Evolutionary conservation across 2,888 invertebrate genomes (phyloP), one percentile per base, ranked within the genome.

Genomic region (Cybosia mesomella): DNA sequence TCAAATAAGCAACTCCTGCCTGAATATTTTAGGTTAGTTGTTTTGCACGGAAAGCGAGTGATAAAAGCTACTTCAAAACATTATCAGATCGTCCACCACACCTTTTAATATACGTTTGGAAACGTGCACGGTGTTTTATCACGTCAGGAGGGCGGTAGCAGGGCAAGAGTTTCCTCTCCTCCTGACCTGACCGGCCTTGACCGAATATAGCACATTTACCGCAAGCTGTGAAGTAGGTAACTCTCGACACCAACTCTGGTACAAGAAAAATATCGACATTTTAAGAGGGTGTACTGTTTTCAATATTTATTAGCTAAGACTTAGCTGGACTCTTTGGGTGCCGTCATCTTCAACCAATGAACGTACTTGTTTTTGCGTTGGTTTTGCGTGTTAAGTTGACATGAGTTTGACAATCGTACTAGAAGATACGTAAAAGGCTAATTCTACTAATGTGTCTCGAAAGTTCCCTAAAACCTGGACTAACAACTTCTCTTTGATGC

Each of bases 1-100:
- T 64, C 58, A 68, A 67, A 66, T 55, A 66, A 61, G 54, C n/a
- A 49, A 49, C n/a, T 66, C 39, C 54, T 58, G 43, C 32, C 8
- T 63, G 60, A 55, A 57, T 62, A 21, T 43, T 34, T 39, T 58
- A 32, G 28, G 58, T 7, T 39, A 54, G 21, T 18, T 58, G 43
- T 39, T 28, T 39, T 39, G 49, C 28, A 64, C 10, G 10, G 55
- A 58, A 34, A 53, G 54, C 58, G 59, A 53, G 62, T 64, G 66
- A 18, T 49, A 49, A 49, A 49, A 49, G 49, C 18, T 49, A 7
- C n/a, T 49, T 49, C n/a, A 49, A n/a, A 49, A 49, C n/a, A 2
- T 28, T 49, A 49, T 49, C 49, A n/a, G n/a, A 1, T 49, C 9
- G n/a, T 49, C n/a, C n/a, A 49, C 18, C 8, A 49, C 49, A 49